Evolutionary conservation across 2,888 invertebrate genomes (phyloP), one percentile per base, ranked within the genome.

Genomic region (Acleris sparsana): DNA sequence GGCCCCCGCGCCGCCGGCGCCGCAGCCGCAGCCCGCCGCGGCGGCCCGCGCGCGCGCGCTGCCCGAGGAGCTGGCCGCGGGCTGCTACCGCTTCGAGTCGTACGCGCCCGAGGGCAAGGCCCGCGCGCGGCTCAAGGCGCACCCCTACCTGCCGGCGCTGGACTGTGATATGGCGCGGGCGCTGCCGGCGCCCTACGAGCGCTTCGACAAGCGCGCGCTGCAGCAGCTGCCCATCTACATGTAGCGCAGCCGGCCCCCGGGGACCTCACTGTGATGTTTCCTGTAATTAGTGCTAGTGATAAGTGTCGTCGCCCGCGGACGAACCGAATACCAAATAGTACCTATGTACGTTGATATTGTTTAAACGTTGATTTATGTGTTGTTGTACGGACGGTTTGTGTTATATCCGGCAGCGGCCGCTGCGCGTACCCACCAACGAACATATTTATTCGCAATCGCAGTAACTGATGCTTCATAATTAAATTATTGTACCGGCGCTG

Each of bases 151-250:
- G 76, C 76, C 77, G 71, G 75, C 70, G 67, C 76, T 87, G 80
- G 87, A 88, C 87, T 90, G 91, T 86, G 91, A 90, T 86, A 86
- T 88, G 55, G 88, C 85, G 80, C 89, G 87, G 76, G 87, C 82
- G 80, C 85, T 87, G 82, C 85, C 86, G 76, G 79, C 80, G 80
- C 88, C 83, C 83, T 89, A 84, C 83, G 91, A 91, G 73, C 91
- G 91, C 82, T 90, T 90, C 83, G 91, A 90, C 87, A 89, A 88
- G 86, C 89, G 92, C 75, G 85, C 89, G 78, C 86, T 92, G 85
- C 92, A 89, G 84, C 91, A 92, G 89, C 88, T 92, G 85, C 92
- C 92, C 64, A 89, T 92, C 85, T 92, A 89, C 89, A 88, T 92
- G 91, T 92, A 90, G 88, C 85, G 56, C 53, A 59, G 33, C 53